These are phyloP conservation scores for Limenitis camilla DNA, from an alignment of 2,888 invertebrate species.

Conservation along the genomic window DNA sequence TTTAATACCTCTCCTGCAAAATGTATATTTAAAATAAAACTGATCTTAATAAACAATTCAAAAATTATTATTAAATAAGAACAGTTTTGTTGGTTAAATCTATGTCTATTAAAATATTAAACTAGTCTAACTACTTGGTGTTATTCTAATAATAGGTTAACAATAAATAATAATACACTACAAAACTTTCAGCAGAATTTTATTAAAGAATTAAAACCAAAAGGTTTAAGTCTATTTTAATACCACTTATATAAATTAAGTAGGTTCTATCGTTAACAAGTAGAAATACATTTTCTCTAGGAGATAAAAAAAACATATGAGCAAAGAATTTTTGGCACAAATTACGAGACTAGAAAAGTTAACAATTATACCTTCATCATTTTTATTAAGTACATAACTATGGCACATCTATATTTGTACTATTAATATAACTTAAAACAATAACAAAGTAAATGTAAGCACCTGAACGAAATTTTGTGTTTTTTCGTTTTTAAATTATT, in stretches of 20 bases:
- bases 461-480: conserved; percentile 7
- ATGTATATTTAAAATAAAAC: conserved; percentile 12
- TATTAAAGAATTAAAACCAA: conserved; percentile 9
- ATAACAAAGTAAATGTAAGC: conserved; percentile 16
- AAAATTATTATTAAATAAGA: background rate
- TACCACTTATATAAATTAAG: conserved; percentile 11
- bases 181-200: conserved; percentile 1
- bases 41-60: conserved; percentile 5
- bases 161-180: conserved; percentile 7
- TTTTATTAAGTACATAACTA: conserved; percentile 8
- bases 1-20: conserved; percentile 13
- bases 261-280: conserved; percentile 5
- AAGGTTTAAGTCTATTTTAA: conserved; percentile 7
- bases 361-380: conserved; percentile 18
- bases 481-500: conserved; percentile 1
- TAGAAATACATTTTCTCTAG: conserved; percentile 21
- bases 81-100: conserved; percentile 3
- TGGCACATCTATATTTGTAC: conserved; percentile 18
- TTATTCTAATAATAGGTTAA: background rate
- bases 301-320: conserved; percentile 19
- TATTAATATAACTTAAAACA: conserved; percentile 5
- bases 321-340: conserved; percentile 33
- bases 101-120: no score
- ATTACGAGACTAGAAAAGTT: conserved; percentile 19
- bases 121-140: background rate